Evolutionary conservation across 2,113 vertebrate genomes (phyloP).

Genomic region (Hystrix cristata): DNA sequence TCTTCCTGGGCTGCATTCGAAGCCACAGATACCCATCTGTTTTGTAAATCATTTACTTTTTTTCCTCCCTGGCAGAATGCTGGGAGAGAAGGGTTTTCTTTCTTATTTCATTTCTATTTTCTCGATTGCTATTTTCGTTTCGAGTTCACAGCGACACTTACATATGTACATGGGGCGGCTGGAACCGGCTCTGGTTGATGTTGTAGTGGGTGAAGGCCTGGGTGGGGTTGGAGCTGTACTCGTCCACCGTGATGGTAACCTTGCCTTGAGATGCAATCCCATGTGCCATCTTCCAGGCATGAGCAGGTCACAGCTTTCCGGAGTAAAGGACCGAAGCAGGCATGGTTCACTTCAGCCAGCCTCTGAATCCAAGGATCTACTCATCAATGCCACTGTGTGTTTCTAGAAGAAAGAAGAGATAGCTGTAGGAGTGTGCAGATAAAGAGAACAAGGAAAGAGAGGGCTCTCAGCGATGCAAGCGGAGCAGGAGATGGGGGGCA

Average conservation of each 20-base stretch:
- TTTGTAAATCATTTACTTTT: neutral
- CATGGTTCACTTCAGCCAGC: slow-evolving; percentile 93
- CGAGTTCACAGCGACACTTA: slow-evolving; percentile 88
- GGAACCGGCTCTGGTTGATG: slow-evolving; percentile 99
- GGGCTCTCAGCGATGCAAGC: neutral
- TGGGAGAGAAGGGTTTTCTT: neutral
- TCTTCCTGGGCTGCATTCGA: neutral
- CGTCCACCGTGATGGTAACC: slow-evolving; percentile 98
- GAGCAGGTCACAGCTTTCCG: slow-evolving; percentile 94
- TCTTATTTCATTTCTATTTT: slow-evolving; percentile 11
- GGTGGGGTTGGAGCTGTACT: slow-evolving; percentile 99
- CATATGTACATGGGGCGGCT: slow-evolving; percentile 99
- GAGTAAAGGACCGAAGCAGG: slow-evolving; percentile 88
- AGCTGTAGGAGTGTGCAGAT: neutral
- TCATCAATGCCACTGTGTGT: slow-evolving; percentile 84
- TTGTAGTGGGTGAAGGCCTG: slow-evolving; percentile 99
- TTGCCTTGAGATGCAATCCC: slow-evolving; percentile 97
- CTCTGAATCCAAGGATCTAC: slow-evolving; percentile 86
- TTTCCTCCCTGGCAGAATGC: neutral
- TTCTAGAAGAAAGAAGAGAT: slow-evolving; percentile 84
- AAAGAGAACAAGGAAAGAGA: slow-evolving; percentile 57
- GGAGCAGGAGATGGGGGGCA: neutral
- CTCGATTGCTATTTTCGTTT: neutral
- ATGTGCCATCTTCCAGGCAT: slow-evolving; percentile 98
- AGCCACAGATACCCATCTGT: slow-evolving; percentile 53